These are phyloP conservation scores for Chondrilla cf. caribensis DNA, from an alignment of 37 sponge, comb jelly and placozoan genomes.

Conservation along the genomic window DNA sequence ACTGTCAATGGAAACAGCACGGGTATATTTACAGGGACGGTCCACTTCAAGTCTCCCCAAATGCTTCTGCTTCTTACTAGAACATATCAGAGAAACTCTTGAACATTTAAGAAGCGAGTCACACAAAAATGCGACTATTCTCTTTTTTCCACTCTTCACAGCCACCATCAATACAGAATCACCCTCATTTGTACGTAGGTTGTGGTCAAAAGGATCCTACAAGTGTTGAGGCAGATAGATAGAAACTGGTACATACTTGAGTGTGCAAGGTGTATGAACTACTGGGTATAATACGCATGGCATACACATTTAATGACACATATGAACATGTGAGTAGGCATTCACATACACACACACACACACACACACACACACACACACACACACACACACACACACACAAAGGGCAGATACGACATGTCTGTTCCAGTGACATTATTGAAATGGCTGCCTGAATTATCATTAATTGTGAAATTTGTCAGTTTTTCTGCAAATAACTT, in stretches of 20 bases:
- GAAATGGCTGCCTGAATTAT: no score
- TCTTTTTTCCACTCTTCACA: neutral
- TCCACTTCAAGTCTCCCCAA: neutral
- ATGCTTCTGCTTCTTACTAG: neutral
- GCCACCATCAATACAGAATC: conserved; percentile 9
- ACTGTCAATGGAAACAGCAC: neutral
- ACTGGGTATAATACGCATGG: neutral
- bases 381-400: no score
- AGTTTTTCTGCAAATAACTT: no score
- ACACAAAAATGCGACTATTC: neutral
- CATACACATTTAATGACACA: no score
- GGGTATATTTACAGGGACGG: no score
- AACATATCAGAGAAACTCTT: neutral
- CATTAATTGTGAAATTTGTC: no score
- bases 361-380: neutral
- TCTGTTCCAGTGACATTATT: no score
- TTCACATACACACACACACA: neutral
- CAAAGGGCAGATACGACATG: no score
- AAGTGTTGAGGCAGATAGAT: no score
- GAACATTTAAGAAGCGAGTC: neutral
- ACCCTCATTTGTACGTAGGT: neutral
- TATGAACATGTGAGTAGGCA: neutral
- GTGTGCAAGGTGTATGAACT: no score
- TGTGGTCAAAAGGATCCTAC: conserved; percentile 26
- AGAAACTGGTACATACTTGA: neutral